Evolutionary conservation across 2,113 vertebrate species (phyloP), one percentile per base, ranked within the genome.

Genomic region (Apteryx owenii): DNA sequence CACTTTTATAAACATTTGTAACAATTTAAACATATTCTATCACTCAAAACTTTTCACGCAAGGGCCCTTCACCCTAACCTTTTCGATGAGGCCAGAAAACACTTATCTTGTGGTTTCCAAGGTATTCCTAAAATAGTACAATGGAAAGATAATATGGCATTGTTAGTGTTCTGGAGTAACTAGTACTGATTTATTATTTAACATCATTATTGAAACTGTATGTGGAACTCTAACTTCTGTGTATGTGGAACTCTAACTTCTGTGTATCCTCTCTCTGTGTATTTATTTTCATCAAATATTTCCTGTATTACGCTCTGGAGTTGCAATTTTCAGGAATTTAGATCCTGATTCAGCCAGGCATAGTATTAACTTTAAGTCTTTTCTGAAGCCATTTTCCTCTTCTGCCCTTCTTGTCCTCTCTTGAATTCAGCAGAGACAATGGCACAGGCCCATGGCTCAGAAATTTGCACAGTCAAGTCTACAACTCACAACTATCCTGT

Each of bases 1-100:
- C 70, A 89, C 96, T 97, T 96, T 97, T 92, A 95, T 96, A 95
- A 96, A 96, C 89, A 90, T 97, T 91, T 91, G 68, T 97, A 90
- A 96, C 77, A 97, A 95, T 89, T 97, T 97, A 87, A 86, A 91
- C 91, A 94, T 96, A 97, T 96, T 96, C 93, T 85, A 83, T 91
- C 88, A 80, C 96, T 97, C 87, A 95, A 96, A 97, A 94, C 90
- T 97, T 95, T 92, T 93, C 90, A 89, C 87, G 85, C 62, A 89
- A 95, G 95, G 13, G 81, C 96, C 91, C 89, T 97, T 96, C 96
- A 96, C 93, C 90, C 77, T 96, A 97, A 95, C 95, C 94, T 95
- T 93, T 95, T 88, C 81, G 96, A 96, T 95, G 94, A 97, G 93
- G 90, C 81, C 84, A 94, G 73, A 96, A 86, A 92, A 96, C 91